Base-by-base conservation (phyloP, 2,888 invertebrate genomes). In the Chorisops tibialis region DNA sequence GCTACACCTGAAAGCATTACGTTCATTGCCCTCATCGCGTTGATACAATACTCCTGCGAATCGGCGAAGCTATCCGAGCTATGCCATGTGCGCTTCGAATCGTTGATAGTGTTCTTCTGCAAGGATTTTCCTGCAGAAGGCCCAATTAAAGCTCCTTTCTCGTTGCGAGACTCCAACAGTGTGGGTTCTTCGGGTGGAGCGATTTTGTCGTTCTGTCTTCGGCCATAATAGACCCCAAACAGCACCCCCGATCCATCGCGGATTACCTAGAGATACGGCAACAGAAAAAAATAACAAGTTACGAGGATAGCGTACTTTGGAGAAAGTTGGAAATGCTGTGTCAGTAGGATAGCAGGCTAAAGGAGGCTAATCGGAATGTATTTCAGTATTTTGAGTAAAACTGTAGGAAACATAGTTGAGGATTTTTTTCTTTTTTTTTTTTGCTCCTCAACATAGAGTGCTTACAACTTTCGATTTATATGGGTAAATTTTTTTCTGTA, bases 11-110 rank as follows among this genome's bases (percentile, higher is more conserved):
- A 21, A n/a, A 45, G 9, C 18, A 56, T 16, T 11, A 45, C 56
- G 56, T 56, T 56, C 56, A 56, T 45, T 56, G 56, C 56, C 56
- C 56, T 43, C 56, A 18, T 37, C 45, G 19, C 43, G 30, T 30
- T 35, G 16, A 56, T 18, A 30, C 11, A 16, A 43, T 12, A 56
- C 35, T 43, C 30, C 24, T 19, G 43, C 30, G 43, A 24, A 43
- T 43, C 43, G 43, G 43, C 24, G 43, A 16, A 30, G 12, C 19
- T 56, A 22, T 56, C 18, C 45, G 18, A 22, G 30, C 35, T 45
- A n/a, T 30, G n/a, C 35, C 56, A 56, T 43, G 56, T 30, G 21
- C 19, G 12, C 43, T n/a, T 16, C 56, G 45, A 22, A 43, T 22
- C 56, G 45, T n/a, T 30, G 18, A 35, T 39, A 43, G 30, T 56